phyloP scores from a whole-genome alignment of 2,113 vertebrate genomes.

The Notarius quadriscutis region DNA sequence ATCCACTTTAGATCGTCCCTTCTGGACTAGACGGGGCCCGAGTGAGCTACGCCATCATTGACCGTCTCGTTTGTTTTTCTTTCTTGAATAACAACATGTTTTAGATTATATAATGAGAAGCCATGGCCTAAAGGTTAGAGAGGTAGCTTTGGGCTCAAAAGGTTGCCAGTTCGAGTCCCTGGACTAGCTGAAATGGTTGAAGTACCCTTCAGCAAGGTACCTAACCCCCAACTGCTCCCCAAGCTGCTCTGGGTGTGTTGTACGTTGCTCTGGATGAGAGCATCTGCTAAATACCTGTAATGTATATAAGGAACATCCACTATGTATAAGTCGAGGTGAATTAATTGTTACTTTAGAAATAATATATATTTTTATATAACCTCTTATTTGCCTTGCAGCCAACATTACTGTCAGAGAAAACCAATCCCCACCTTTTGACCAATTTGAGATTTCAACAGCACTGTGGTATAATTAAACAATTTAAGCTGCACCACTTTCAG shows the following conservation, averaged over 20 bases:
- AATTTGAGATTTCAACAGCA: background rate
- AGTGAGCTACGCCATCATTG: no score
- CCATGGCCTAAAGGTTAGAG: no score
- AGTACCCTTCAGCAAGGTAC: no score
- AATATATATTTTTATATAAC: background rate
- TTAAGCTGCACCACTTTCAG: background rate
- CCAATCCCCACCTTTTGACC: background rate
- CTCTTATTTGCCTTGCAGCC: background rate
- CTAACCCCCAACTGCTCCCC: no score
- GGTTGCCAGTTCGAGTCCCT: no score
- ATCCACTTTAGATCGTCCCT: no score
- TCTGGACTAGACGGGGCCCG: no score
- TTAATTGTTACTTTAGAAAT: background rate
- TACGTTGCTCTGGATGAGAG: no score
- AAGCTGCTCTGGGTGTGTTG: no score
- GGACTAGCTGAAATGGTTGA: no score
- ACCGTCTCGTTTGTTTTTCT: background rate
- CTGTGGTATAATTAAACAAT: background rate
- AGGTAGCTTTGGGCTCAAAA: no score
- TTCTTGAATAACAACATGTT: background rate
- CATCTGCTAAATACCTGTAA: no score
- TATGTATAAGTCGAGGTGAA: background rate
- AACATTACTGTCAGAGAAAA: background rate
- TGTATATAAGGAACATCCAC: background rate
- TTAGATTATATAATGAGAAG: background rate